Percentiles rank a stretch among this genome's conserved stretches.
Conservation (phyloP, 2,113 vertebrate species). For the Pseudorasbora parva region DNA sequence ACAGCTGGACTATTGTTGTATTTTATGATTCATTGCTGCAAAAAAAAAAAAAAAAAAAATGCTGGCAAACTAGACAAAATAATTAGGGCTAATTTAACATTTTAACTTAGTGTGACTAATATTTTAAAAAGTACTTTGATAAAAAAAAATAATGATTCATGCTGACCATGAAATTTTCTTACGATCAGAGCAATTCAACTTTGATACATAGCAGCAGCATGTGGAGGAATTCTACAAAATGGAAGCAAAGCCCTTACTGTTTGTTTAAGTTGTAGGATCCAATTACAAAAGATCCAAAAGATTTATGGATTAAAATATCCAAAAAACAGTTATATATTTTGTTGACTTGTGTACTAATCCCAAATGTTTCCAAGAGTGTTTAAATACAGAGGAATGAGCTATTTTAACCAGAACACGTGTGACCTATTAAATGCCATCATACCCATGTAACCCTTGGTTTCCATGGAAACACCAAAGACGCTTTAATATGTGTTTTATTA, state of each 20-base stretch:
- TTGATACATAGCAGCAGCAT: background rate
- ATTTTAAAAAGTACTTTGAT: background rate
- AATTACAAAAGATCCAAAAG: too few species aligned
- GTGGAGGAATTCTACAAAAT: background rate
- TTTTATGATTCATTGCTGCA: conserved; percentile 40
- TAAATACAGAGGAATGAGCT: too few species aligned
- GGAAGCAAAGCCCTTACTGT: too few species aligned
- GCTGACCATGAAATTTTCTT: background rate
- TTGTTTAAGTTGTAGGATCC: background rate
- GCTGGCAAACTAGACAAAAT: background rate
- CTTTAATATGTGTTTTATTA: too few species aligned
- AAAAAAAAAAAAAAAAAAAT: background rate
- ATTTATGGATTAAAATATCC: too few species aligned
- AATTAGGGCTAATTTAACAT: background rate
- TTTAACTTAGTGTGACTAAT: background rate
- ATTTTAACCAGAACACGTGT: too few species aligned
- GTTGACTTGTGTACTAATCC: too few species aligned
- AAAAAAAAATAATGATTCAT: background rate
- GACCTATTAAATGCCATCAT: too few species aligned
- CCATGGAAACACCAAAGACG: too few species aligned
- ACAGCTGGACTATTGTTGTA: conserved; percentile 57
- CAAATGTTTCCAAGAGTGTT: too few species aligned
- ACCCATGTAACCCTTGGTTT: too few species aligned
- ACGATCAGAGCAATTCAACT: background rate
- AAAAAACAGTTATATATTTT: too few species aligned